phyloP scores from a whole-genome alignment of 2,113 vertebrate genomes.

The Tupaia tana region DNA sequence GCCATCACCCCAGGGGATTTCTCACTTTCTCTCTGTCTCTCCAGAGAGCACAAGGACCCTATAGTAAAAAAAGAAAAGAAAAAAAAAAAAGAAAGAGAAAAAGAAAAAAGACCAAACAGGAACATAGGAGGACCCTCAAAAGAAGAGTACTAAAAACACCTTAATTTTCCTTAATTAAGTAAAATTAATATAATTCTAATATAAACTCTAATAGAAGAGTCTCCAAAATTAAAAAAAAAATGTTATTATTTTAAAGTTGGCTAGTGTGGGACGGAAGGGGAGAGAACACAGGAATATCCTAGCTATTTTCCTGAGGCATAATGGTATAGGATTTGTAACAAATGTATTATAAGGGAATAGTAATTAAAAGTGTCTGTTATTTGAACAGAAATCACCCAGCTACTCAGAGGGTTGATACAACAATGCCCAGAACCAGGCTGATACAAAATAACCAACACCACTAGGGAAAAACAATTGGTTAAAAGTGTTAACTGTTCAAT shows the following conservation, averaged over 20 bases:
- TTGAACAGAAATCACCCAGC: neutral
- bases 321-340: neutral
- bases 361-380: neutral
- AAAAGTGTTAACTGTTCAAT: neutral
- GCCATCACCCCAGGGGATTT: too few relatives aligned
- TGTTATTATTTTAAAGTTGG: neutral
- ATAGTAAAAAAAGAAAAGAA: too few relatives aligned
- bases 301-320: neutral
- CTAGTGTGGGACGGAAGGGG: neutral
- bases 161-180: neutral
- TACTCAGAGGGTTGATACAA: neutral
- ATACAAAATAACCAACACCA: conserved; percentile 40
- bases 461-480: neutral
- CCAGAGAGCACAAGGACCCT: too few relatives aligned
- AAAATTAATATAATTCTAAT: neutral
- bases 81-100: too few relatives aligned
- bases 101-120: neutral
- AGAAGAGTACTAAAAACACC: neutral
- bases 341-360: neutral
- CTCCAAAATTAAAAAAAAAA: neutral
- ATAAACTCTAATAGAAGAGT: neutral
- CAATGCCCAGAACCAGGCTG: neutral
- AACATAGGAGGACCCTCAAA: neutral
- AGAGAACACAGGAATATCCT: neutral
- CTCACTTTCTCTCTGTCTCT: too few relatives aligned